Conservation (phyloP, 2,888 invertebrate species). For the Lampropteryx suffumata region DNA sequence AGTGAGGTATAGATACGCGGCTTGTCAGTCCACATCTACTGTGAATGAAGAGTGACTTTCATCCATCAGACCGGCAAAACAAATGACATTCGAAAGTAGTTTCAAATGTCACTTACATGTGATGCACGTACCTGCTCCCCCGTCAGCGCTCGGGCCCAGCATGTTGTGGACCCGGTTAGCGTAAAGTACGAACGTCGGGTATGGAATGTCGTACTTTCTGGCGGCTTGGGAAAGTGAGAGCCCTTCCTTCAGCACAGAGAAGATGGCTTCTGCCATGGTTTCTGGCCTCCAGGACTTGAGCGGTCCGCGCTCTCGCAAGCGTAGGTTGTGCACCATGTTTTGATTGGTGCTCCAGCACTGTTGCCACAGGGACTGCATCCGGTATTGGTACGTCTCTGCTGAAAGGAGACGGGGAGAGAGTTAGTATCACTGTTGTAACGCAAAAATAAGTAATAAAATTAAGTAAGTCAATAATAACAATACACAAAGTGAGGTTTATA, state of each 20-base stretch:
- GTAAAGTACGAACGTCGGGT: conserved; percentile 96
- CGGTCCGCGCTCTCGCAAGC: conserved; percentile 95
- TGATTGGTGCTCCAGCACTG: conserved; percentile 98
- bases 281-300: conserved; percentile 97
- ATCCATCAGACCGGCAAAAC: conserved; percentile 27
- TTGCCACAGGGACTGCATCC: conserved; percentile 97
- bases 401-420: conserved; percentile 60
- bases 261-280: conserved; percentile 97
- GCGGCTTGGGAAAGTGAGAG: conserved; percentile 95
- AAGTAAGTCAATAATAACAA: too few relatives aligned
- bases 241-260: conserved; percentile 95
- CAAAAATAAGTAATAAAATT: too few relatives aligned
- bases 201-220: conserved; percentile 96
- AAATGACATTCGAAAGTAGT: conserved; percentile 22
- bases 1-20: background rate
- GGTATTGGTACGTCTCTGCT: conserved; percentile 97
- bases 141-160: conserved; percentile 95
- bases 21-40: conserved; percentile 7
- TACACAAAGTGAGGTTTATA: too few relatives aligned
- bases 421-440: conserved; percentile 43
- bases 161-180: conserved; percentile 97
- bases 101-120: conserved; percentile 30
- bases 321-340: conserved; percentile 93
- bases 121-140: conserved; percentile 89
- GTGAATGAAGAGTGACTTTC: conserved; percentile 24